phyloP scores from a whole-genome alignment of 2,888 invertebrate genomes.

The Perithous albicinctus region DNA sequence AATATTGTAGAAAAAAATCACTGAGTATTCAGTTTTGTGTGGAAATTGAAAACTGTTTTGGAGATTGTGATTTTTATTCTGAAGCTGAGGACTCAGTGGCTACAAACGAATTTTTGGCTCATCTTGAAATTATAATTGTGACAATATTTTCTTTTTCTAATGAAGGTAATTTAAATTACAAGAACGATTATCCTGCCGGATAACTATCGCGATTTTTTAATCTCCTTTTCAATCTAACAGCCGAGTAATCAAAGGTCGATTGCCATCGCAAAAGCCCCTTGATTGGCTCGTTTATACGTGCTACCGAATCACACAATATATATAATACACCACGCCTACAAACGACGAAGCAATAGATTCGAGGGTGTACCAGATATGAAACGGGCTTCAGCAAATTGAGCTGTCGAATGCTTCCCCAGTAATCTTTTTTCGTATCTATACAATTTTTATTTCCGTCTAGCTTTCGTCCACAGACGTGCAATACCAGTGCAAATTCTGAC shows the following conservation, averaged over 20 bases:
- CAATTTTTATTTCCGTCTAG: too few species aligned
- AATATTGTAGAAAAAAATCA: too few species aligned
- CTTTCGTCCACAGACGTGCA: not conserved
- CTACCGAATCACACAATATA: not conserved
- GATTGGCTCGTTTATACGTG: slow-evolving; percentile 82
- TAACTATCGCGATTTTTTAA: not conserved
- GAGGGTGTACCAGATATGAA: slow-evolving; percentile 24
- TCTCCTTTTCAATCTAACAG: slow-evolving; percentile 75
- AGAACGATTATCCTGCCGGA: not conserved
- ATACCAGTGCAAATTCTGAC: not conserved
- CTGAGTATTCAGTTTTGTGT: too few species aligned
- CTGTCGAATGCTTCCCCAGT: not conserved
- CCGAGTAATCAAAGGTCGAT: slow-evolving; percentile 80
- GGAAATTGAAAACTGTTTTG: too few species aligned
- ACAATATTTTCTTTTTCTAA: too few species aligned
- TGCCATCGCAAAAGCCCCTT: slow-evolving; percentile 79
- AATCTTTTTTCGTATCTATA: not conserved
- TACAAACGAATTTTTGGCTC: too few species aligned
- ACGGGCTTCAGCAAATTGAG: not conserved
- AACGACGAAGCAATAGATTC: not conserved
- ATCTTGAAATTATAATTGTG: too few species aligned
- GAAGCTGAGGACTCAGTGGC: too few species aligned
- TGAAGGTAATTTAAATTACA: not conserved
- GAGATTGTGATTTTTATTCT: too few species aligned
- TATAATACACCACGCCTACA: slow-evolving; percentile 28